A percentile compares a stretch with the other conserved stretches of the same genome.
phyloP scores from a whole-genome alignment of 1,140 invertebrate species.

The Meloidogyne chitwoodi region DNA sequence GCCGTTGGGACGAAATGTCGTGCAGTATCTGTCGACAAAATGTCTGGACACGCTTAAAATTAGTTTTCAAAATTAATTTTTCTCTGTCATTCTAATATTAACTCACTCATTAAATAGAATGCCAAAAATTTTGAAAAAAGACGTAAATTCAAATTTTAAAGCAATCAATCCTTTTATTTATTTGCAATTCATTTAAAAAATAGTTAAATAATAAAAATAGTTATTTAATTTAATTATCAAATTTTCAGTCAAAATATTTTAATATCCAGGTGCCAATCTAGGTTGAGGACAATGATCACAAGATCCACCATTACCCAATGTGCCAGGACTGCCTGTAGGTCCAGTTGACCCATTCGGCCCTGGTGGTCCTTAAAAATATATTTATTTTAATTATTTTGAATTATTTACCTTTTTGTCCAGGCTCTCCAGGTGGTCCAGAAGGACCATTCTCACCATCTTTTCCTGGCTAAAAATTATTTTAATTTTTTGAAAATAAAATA shows the following conservation, averaged over 20 bases:
- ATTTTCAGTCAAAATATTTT: constrained; percentile 11
- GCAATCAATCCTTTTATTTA: no score
- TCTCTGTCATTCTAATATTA: no score
- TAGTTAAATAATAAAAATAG: no score
- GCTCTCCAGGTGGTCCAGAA: constrained; percentile 45
- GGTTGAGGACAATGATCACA: constrained; percentile 59
- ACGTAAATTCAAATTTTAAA: no score
- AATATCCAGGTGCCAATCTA: constrained; percentile 55
- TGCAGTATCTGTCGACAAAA: no score
- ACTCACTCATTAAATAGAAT: no score
- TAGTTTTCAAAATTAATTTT: no score
- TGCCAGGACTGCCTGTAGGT: constrained; percentile 35
- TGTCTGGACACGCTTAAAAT: no score
- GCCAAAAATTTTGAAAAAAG: no score
- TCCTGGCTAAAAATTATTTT: constrained; percentile 18
- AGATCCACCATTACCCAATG: constrained; percentile 41
- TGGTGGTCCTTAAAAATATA: constrained; percentile 33
- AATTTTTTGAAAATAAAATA: neutral
- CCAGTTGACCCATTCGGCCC: constrained; percentile 40
- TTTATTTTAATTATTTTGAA: neutral
- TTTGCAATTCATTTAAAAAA: no score
- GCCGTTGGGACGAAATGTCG: no score
- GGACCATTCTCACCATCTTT: constrained; percentile 48
- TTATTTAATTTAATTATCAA: no score
- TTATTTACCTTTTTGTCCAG: constrained; percentile 33